Evolutionary conservation across 1,140 invertebrate genomes (phyloP), one percentile per base, ranked within the genome.

Genomic region (Euwallacea fornicatus): DNA sequence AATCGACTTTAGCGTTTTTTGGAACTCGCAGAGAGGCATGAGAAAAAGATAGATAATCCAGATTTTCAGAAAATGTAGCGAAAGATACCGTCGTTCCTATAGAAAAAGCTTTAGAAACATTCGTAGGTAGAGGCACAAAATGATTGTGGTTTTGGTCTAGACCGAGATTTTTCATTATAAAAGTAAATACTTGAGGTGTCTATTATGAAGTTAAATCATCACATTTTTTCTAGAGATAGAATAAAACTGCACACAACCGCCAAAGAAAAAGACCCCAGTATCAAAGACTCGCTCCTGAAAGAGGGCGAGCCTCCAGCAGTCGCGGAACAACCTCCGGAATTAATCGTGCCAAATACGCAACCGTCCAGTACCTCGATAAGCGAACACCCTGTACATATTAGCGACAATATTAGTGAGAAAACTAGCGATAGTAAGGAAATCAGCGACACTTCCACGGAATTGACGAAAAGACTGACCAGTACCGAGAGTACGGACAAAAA

Each of bases 201-300:
- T 50, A 54, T 71, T 33, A 63, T 70, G 15, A n/a, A n/a, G n/a
- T n/a, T n/a, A n/a, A n/a, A n/a, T n/a, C n/a, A n/a, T n/a, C n/a
- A n/a, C n/a, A 33, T 33, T 33, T 33, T 33, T 33, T 33, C 21
- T 50, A 78, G 76, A 62, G 76, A 78, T 69, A 73, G 75, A 54
- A 73, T 78, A 47, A 78, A 78, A 64, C 54, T 78, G n/a, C 74
- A 76, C 33, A 71, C 74, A 69, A 73, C 66, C 56, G 72, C 70
- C 43, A 76, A 76, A 69, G 75, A 76, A 65, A 75, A 75, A 69
- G 74, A 75, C 55, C 43, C 66, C 41, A 67, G 59, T 42, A 73
- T 75, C 16, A 76, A 76, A 69, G 74, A 76, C 56, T 68, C 75
- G 11, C 54, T 75, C 16, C 50, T 73, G 11, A 75, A 74, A 66